Evolutionary conservation across 2,888 invertebrate species (phyloP).

Genomic region (Penaeus monodon): DNA sequence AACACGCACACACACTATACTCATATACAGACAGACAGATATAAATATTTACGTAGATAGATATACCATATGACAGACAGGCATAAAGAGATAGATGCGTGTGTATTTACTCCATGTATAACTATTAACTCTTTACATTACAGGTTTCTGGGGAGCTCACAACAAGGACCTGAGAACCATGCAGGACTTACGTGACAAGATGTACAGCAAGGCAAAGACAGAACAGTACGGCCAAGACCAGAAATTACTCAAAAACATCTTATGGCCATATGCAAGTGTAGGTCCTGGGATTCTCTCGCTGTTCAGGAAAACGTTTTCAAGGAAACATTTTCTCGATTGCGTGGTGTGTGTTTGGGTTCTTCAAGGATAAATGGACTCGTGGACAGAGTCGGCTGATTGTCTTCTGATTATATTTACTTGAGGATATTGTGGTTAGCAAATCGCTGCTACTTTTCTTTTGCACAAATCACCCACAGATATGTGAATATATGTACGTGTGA

Average conservation of each 20-base stretch:
- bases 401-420: no score
- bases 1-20: no score
- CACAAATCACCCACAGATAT: no score
- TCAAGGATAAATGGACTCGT: no score
- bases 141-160: conserved; percentile 33
- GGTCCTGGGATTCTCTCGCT: no score
- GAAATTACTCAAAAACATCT: not conserved
- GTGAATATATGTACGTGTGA: no score
- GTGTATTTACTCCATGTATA: not conserved
- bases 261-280: conserved; percentile 24
- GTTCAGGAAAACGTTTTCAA: no score
- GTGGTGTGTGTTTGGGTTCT: no score
- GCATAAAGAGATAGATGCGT: not conserved
- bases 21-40: not conserved
- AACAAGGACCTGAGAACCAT: conserved; percentile 9
- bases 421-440: no score
- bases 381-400: no score
- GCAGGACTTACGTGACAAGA: not conserved
- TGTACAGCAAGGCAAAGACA: conserved; percentile 5
- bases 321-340: no score
- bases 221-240: conserved; percentile 15
- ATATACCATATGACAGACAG: not conserved
- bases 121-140: not conserved
- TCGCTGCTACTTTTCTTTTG: no score
- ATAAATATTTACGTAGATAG: not conserved